Percentiles rank a stretch among this genome's conserved stretches.
Evolutionary conservation across 2,888 invertebrate species (phyloP).

Genomic region (Entomobrya multifasciata): DNA sequence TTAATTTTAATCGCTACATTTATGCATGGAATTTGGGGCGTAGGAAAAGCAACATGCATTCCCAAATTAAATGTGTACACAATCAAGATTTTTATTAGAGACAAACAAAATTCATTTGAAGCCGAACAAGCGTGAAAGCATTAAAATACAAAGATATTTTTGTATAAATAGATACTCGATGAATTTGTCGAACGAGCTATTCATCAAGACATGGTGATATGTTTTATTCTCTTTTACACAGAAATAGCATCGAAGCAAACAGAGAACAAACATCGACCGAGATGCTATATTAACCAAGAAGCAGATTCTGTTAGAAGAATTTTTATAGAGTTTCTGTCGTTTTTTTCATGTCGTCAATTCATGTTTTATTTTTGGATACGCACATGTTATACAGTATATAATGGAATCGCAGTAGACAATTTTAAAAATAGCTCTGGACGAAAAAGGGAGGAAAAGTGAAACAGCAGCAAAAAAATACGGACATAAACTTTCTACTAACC

Average conservation of each 20-base stretch:
- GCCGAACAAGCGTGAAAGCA: background rate
- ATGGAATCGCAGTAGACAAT: conserved; percentile 2
- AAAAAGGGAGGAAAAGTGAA: conserved; percentile 5
- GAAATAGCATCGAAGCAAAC: background rate
- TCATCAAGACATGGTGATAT: background rate
- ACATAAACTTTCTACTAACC: background rate
- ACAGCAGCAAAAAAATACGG: background rate
- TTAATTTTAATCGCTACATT: no score
- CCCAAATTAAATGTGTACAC: conserved; percentile 23
- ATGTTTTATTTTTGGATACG: conserved; percentile 43
- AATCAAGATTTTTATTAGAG: background rate
- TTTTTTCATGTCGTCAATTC: background rate
- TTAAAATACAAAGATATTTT: background rate
- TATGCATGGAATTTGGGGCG: conserved; percentile 22
- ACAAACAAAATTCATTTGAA: background rate
- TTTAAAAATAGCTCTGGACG: conserved; percentile 55
- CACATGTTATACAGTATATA: conserved; percentile 38
- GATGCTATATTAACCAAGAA: background rate
- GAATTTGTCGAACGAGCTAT: conserved; percentile 2
- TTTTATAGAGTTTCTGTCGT: background rate
- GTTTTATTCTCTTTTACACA: background rate
- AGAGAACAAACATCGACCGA: background rate
- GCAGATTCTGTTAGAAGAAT: conserved; percentile 12
- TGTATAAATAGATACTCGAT: background rate
- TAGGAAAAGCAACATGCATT: conserved; percentile 19